Evolutionary conservation across 2,888 invertebrate species (phyloP).

Genomic region (Rotaria socialis): DNA sequence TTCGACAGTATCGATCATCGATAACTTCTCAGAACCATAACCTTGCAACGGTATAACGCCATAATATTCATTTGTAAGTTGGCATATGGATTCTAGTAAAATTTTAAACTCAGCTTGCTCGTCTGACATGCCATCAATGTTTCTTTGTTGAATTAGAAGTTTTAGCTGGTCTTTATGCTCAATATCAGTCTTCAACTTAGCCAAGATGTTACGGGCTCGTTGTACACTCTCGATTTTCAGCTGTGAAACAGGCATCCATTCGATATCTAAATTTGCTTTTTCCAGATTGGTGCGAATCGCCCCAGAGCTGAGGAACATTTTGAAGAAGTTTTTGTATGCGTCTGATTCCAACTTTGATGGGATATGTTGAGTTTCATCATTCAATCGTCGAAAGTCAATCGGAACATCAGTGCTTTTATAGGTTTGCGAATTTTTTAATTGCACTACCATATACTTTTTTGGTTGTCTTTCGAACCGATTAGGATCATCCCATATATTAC

Average conservation of each 20-base stretch:
- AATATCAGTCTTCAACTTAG: constrained; percentile 44
- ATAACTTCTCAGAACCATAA: constrained; percentile 58
- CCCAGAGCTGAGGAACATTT: neutral
- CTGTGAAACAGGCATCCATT: constrained; percentile 58
- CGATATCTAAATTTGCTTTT: constrained; percentile 53
- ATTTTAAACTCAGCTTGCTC: constrained; percentile 50
- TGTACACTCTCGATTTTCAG: constrained; percentile 57
- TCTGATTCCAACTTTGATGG: neutral
- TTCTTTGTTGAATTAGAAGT: neutral
- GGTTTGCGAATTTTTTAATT: constrained; percentile 25
- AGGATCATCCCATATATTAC: constrained; percentile 54
- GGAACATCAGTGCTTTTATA: constrained; percentile 22
- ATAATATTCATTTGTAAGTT: constrained; percentile 62
- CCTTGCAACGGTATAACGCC: constrained; percentile 60
- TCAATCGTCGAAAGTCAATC: neutral
- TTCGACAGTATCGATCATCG: constrained; percentile 45
- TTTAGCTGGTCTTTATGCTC: constrained; percentile 42
- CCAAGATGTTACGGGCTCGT: constrained; percentile 56
- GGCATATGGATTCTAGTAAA: constrained; percentile 51
- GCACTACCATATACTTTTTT: constrained; percentile 38
- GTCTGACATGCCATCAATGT: no score
- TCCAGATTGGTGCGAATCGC: neutral
- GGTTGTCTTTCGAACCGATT: constrained; percentile 36
- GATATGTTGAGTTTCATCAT: neutral
- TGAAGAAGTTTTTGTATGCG: neutral